Conservation (phyloP, 2,113 vertebrate species). For the Antechinus flavipes region DNA sequence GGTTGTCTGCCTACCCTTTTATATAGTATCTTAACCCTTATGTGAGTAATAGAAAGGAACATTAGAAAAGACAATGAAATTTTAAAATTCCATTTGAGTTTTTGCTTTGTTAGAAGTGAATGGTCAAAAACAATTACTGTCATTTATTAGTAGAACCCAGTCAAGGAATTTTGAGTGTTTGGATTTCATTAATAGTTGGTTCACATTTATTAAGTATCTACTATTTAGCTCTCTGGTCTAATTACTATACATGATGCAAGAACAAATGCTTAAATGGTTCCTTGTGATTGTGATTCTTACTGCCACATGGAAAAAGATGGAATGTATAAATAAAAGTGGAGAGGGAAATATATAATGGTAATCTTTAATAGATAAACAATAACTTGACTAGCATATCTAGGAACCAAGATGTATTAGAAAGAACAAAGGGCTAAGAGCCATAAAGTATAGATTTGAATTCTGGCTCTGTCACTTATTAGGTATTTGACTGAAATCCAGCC, state of each 20-base stretch:
- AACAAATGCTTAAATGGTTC: not conserved
- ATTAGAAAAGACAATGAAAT: not conserved
- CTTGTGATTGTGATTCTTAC: not conserved
- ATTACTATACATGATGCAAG: not conserved
- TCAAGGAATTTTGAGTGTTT: constrained; percentile 22
- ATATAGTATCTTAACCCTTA: not conserved
- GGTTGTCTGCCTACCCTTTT: not conserved
- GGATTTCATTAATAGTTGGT: constrained; percentile 18
- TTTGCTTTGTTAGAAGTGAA: not conserved
- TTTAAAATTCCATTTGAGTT: not conserved
- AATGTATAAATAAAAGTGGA: not conserved
- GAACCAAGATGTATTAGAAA: not conserved
- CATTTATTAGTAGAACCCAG: not conserved
- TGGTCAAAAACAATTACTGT: constrained; percentile 4
- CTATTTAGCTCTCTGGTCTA: not conserved
- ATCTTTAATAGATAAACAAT: not conserved
- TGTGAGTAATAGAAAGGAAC: not conserved
- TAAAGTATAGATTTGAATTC: not conserved
- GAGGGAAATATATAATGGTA: not conserved
- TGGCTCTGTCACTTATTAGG: not conserved
- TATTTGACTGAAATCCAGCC: not conserved
- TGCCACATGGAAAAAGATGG: not conserved
- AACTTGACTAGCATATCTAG: not conserved
- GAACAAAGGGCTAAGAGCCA: not conserved
- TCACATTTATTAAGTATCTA: not conserved